Conservation (phyloP, 1,140 invertebrate species). For the Platyscapa corneri region DNA sequence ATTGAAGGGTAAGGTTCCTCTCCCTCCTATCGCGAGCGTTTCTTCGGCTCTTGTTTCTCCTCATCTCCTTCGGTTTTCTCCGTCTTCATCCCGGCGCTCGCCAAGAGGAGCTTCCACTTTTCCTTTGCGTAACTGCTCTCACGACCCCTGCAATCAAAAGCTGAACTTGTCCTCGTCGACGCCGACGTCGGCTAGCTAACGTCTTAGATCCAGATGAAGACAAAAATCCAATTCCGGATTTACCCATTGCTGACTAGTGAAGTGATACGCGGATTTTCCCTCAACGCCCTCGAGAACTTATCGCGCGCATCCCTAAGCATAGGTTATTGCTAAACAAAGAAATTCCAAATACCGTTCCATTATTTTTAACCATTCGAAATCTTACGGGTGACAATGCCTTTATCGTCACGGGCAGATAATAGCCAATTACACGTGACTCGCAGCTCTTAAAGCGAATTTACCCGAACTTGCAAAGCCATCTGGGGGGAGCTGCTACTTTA, state of each 20-base stretch:
- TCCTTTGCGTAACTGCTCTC: conserved; percentile 19
- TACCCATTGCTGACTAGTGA: too few species aligned
- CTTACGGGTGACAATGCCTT: too few species aligned
- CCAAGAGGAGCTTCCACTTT: conserved; percentile 2
- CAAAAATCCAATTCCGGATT: conserved; percentile 32
- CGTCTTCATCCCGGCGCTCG: background rate
- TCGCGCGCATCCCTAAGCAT: background rate
- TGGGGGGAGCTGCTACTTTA: too few species aligned
- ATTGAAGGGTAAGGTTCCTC: conserved; percentile 30
- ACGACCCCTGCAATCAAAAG: background rate
- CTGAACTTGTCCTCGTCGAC: background rate
- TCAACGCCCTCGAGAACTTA: background rate
- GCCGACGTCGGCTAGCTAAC: background rate
- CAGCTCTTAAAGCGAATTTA: too few species aligned
- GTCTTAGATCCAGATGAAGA: background rate
- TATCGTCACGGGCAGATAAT: too few species aligned
- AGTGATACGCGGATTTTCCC: background rate
- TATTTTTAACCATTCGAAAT: too few species aligned
- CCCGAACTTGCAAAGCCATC: too few species aligned
- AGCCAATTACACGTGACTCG: too few species aligned
- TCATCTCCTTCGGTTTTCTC: background rate
- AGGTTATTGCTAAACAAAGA: background rate
- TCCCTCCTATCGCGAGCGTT: conserved; percentile 39
- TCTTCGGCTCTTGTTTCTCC: background rate
- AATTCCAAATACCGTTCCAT: background rate